Evolutionary conservation across 2,888 invertebrate species (phyloP).

Genomic region (Cartodere bifasciata): DNA sequence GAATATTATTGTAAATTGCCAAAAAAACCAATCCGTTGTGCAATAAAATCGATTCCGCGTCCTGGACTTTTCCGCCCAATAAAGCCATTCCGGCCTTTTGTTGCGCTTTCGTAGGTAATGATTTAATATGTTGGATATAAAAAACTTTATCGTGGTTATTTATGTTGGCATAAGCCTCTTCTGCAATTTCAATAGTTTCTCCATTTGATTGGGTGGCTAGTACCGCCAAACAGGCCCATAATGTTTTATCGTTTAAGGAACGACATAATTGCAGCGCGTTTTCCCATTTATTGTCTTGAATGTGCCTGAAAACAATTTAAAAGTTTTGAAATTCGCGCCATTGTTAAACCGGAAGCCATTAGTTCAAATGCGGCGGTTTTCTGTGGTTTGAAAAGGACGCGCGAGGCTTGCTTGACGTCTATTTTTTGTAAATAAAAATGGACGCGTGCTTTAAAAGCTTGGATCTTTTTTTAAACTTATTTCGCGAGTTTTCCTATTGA

Average conservation of each 20-base stretch:
- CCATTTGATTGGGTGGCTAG: constrained; percentile 77
- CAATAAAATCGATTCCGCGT: constrained; percentile 59
- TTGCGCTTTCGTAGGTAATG: constrained; percentile 42
- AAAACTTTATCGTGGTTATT: constrained; percentile 75
- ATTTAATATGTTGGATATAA: constrained; percentile 72
- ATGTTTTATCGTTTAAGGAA: constrained; percentile 41
- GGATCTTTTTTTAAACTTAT: no score
- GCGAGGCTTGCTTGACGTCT: no score
- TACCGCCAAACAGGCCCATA: constrained; percentile 93
- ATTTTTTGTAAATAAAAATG: no score
- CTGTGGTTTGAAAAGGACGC: no score
- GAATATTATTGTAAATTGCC: constrained; percentile 58
- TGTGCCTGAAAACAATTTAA: constrained; percentile 43
- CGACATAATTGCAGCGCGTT: constrained; percentile 31
- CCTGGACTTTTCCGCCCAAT: constrained; percentile 51
- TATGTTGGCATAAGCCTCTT: constrained; percentile 90
- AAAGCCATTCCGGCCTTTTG: constrained; percentile 55
- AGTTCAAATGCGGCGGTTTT: no score
- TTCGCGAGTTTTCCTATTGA: no score
- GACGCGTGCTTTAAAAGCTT: no score
- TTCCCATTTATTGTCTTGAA: constrained; percentile 64
- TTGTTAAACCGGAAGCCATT: no score
- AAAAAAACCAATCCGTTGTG: constrained; percentile 54
- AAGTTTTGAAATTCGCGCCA: constrained; percentile 28
- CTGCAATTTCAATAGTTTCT: constrained; percentile 66